phyloP scores from a whole-genome alignment of 2,888 invertebrate genomes.

The Drosophila emarginata region DNA sequence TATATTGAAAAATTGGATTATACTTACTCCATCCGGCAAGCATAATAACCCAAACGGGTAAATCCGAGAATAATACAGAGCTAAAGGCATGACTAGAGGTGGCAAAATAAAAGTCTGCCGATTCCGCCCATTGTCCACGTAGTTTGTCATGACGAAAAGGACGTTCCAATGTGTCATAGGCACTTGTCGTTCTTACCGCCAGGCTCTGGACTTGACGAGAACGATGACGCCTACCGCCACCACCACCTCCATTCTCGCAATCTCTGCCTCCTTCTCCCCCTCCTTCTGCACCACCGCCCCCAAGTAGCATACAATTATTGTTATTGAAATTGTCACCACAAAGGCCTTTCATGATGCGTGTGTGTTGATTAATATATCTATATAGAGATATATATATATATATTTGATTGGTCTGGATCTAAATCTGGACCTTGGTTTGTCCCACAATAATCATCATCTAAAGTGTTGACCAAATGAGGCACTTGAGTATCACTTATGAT shows the following conservation, averaged over 20 bases:
- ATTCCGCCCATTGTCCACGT: constrained; percentile 88
- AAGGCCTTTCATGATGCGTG: constrained; percentile 71
- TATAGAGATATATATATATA: neutral
- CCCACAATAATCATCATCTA: constrained; percentile 2
- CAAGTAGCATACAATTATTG: constrained; percentile 68
- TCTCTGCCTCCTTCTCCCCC: neutral
- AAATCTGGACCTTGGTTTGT: neutral
- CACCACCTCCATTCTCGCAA: neutral
- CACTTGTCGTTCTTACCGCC: constrained; percentile 66
- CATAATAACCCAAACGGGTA: constrained; percentile 83
- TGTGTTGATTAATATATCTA: neutral
- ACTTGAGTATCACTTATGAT: constrained; percentile 32
- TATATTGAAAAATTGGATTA: constrained; percentile 8
- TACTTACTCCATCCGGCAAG: constrained; percentile 78
- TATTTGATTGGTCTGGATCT: neutral
- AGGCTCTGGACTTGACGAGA: constrained; percentile 63
- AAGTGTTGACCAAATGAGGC: constrained; percentile 12
- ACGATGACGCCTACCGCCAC: constrained; percentile 34
- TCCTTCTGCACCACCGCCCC: constrained; percentile 34
- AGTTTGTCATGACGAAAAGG: constrained; percentile 80
- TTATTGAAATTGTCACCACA: constrained; percentile 70
- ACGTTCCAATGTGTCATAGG: constrained; percentile 79
- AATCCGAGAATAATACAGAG: constrained; percentile 91
- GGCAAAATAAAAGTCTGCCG: constrained; percentile 90
- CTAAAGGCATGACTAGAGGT: constrained; percentile 93